Evolutionary conservation across 2,888 invertebrate genomes (phyloP).

Genomic region (Lasioglossum pauxillum): DNA sequence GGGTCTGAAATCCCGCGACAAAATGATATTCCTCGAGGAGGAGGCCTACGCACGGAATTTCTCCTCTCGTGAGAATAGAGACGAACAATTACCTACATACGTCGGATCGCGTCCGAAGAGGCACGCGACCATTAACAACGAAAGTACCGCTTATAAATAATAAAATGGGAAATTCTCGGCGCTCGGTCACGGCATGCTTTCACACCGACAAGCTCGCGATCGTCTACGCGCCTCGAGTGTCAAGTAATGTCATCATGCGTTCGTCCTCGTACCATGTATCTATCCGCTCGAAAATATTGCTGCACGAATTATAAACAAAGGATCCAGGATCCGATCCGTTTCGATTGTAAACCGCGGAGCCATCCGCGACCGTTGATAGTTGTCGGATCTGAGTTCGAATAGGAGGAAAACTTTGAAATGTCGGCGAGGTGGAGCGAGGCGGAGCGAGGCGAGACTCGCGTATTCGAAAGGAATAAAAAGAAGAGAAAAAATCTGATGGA

Average conservation of each 20-base stretch:
- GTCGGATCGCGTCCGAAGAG: not conserved
- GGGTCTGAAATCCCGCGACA: not conserved
- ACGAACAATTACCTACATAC: not conserved
- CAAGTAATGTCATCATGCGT: not conserved
- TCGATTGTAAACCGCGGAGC: not conserved
- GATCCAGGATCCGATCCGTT: not conserved
- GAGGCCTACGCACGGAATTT: constrained; percentile 16
- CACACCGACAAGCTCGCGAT: constrained; percentile 71
- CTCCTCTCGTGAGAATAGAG: constrained; percentile 1
- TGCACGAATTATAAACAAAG: not conserved
- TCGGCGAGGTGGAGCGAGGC: not conserved
- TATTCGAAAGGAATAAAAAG: constrained; percentile 19
- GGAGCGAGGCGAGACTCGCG: not conserved
- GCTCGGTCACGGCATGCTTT: constrained; percentile 74
- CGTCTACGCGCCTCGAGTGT: constrained; percentile 41
- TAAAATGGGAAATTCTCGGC: constrained; percentile 75
- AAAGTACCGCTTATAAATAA: constrained; percentile 65
- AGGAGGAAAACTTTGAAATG: constrained; percentile 4
- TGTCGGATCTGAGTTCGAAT: not conserved
- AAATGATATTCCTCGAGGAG: constrained; percentile 21
- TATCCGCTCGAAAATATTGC: not conserved
- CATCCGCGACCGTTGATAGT: not conserved
- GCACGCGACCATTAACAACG: constrained; percentile 28
- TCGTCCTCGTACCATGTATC: not conserved
- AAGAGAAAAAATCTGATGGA: not conserved